Evolutionary conservation across 2,888 invertebrate genomes (phyloP).

Genomic region (Drosophila buzzatii): DNA sequence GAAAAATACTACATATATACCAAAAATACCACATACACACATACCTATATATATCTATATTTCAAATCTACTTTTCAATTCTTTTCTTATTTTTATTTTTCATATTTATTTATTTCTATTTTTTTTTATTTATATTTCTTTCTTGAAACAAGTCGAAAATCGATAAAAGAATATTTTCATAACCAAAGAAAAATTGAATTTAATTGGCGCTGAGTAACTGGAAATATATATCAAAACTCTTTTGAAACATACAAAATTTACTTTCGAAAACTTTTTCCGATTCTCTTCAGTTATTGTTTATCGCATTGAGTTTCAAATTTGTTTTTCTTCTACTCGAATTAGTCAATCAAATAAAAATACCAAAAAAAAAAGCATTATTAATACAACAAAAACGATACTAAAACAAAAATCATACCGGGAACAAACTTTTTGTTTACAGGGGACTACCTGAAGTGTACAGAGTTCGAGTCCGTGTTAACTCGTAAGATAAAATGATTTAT

Average conservation of each 20-base stretch:
- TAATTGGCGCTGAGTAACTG: constrained; percentile 43
- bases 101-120: neutral
- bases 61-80: constrained; percentile 45
- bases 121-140: neutral
- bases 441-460: constrained; percentile 92
- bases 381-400: constrained; percentile 55
- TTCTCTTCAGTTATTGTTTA: constrained; percentile 38
- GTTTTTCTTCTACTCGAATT: constrained; percentile 16
- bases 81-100: constrained; percentile 12
- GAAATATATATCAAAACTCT: constrained; percentile 6
- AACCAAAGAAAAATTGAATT: constrained; percentile 16
- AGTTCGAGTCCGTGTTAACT: constrained; percentile 94
- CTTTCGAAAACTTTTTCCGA: constrained; percentile 10
- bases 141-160: constrained; percentile 46
- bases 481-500: constrained; percentile 88
- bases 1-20: constrained; percentile 31
- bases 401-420: constrained; percentile 79
- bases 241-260: constrained; percentile 11
- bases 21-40: constrained; percentile 27
- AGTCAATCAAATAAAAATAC: constrained; percentile 24
- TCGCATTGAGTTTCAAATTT: constrained; percentile 38
- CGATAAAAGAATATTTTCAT: constrained; percentile 12
- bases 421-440: constrained; percentile 86
- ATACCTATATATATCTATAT: constrained; percentile 30
- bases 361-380: constrained; percentile 39